A percentile compares a stretch with the other conserved stretches of the same genome.
Conservation (phyloP, 2,888 invertebrate species). For the Xestobium rufovillosum region DNA sequence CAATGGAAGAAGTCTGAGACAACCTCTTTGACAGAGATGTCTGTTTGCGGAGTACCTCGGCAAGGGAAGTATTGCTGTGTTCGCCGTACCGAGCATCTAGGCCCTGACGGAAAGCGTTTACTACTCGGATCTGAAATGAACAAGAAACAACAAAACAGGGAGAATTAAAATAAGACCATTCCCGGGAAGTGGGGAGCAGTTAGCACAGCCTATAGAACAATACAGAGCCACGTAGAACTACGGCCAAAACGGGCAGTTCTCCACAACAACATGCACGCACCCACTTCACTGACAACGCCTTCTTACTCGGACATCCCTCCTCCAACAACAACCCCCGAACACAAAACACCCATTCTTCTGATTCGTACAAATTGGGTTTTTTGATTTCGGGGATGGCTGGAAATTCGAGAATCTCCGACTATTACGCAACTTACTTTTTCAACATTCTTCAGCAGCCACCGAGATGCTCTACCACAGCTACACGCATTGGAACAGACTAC, state of each 20-base stretch:
- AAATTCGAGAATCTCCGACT: too few relatives aligned
- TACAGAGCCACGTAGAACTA: slow-evolving; percentile 33
- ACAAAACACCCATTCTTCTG: too few relatives aligned
- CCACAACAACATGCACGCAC: too few relatives aligned
- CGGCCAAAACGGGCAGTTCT: slow-evolving; percentile 31
- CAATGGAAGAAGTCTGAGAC: slow-evolving; percentile 86
- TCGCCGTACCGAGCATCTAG: slow-evolving; percentile 91
- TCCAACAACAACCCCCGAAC: too few relatives aligned
- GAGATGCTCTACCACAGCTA: too few relatives aligned
- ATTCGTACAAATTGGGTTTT: too few relatives aligned
- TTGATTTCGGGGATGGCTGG: too few relatives aligned
- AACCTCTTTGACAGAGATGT: slow-evolving; percentile 86
- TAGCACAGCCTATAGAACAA: slow-evolving; percentile 42
- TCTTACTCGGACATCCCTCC: too few relatives aligned
- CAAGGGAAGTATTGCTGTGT: slow-evolving; percentile 85
- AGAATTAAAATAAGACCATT: slow-evolving; percentile 44
- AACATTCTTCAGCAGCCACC: too few relatives aligned
- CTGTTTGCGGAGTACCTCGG: slow-evolving; percentile 90
- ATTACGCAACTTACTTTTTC: too few relatives aligned
- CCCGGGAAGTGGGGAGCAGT: slow-evolving; percentile 38
- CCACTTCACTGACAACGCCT: too few relatives aligned
- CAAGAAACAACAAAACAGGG: slow-evolving; percentile 46
- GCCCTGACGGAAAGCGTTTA: slow-evolving; percentile 99
- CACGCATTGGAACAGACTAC: too few relatives aligned
- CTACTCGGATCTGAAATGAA: slow-evolving; percentile 94